Evolutionary conservation across 2,113 vertebrate species (phyloP).

Genomic region (Hypanus sabinus): DNA sequence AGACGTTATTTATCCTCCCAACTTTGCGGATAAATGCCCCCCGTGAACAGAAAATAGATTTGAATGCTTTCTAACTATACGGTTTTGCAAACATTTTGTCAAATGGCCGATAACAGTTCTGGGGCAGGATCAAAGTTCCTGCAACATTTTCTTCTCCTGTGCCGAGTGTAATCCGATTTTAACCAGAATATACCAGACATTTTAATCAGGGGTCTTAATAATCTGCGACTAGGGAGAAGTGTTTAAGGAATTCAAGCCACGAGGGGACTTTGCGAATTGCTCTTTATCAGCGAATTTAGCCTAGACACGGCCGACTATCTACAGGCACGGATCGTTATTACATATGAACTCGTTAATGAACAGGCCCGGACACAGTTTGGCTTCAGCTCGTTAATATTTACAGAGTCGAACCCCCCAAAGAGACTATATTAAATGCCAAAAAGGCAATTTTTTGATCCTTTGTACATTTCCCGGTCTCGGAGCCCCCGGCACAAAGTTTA

Average conservation of each 20-base stretch:
- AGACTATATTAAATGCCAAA: not conserved
- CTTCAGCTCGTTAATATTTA: not conserved
- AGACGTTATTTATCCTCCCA: conserved; percentile 9
- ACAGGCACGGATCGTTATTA: too few species aligned
- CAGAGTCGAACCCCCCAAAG: not conserved
- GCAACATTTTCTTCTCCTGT: too few species aligned
- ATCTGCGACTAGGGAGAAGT: not conserved
- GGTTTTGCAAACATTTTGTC: not conserved
- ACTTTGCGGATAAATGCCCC: not conserved
- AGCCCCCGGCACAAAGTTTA: not conserved
- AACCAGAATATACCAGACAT: not conserved
- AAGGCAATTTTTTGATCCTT: not conserved
- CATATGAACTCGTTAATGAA: too few species aligned
- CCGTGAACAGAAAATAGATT: not conserved
- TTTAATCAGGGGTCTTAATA: not conserved
- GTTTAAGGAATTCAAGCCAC: not conserved
- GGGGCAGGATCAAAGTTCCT: not conserved
- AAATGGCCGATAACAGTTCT: not conserved
- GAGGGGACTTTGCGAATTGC: not conserved
- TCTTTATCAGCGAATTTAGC: not conserved
- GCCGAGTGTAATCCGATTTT: not conserved
- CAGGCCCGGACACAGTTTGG: not conserved
- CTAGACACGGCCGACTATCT: not conserved
- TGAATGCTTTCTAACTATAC: not conserved
- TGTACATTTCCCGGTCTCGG: not conserved